Conservation (phyloP, 2,888 invertebrate genomes). For the Parthenolecanium corni region DNA sequence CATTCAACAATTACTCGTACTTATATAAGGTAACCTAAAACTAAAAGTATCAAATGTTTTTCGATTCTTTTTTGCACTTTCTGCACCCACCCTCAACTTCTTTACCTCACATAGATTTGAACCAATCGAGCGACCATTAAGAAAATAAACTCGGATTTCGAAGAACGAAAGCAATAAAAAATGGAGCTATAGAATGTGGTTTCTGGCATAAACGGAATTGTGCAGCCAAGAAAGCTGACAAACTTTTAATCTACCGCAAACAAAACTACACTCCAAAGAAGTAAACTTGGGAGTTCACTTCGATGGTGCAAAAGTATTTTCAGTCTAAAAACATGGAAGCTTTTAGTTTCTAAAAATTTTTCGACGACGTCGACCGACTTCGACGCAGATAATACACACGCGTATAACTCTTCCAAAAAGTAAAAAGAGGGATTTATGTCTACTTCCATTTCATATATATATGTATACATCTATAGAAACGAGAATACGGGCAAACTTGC, state of each 20-base stretch:
- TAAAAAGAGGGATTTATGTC: conserved; percentile 16
- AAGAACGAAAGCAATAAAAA: background rate
- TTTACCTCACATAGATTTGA: no score
- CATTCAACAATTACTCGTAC: no score
- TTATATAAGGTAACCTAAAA: no score
- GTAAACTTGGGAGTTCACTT: conserved; percentile 1
- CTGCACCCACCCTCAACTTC: no score
- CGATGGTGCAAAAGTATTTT: no score
- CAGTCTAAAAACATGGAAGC: no score
- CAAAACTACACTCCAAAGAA: conserved; percentile 7
- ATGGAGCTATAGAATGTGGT: background rate
- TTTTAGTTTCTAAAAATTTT: no score
- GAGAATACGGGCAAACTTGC: no score
- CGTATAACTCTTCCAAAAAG: conserved; percentile 3
- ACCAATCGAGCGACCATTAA: no score
- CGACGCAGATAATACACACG: conserved; percentile 14
- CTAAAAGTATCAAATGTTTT: no score
- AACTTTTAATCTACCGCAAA: conserved; percentile 18
- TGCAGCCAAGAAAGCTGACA: background rate
- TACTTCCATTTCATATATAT: conserved; percentile 2
- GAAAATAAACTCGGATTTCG: background rate
- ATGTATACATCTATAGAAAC: no score
- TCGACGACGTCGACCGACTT: background rate
- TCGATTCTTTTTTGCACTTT: no score
- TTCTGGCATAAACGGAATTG: background rate